A percentile compares a stretch with the other conserved stretches of the same genome.
These are phyloP conservation scores for Coecobrya sp. DNA, from an alignment of 2,888 invertebrate species.

Conservation along the genomic window DNA sequence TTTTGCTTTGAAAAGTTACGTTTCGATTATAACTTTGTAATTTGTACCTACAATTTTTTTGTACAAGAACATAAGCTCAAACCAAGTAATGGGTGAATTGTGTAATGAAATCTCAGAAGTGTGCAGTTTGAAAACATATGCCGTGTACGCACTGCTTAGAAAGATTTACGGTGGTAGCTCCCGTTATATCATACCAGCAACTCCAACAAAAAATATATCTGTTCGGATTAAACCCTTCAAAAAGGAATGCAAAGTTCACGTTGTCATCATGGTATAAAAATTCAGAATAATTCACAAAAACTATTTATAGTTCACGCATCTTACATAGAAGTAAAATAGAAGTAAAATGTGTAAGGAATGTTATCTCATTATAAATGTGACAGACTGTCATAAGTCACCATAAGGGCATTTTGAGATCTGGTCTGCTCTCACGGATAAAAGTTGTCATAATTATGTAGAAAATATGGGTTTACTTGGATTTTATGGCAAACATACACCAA, in stretches of 20 bases:
- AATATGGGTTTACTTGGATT: not conserved
- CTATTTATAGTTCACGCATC: not conserved
- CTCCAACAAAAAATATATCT: not conserved
- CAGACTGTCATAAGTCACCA: not conserved
- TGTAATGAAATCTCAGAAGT: conserved; percentile 69
- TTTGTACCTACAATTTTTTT: too few relatives aligned
- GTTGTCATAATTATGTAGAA: not conserved
- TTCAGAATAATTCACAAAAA: not conserved
- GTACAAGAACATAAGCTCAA: too few relatives aligned
- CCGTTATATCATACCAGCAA: not conserved
- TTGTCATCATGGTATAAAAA: conserved; percentile 74
- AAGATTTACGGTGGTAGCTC: conserved; percentile 54
- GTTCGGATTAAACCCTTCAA: conserved; percentile 72
- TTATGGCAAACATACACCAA: not conserved
- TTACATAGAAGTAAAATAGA: not conserved
- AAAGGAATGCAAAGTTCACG: conserved; percentile 58
- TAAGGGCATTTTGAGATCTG: not conserved
- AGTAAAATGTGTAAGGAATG: too few relatives aligned
- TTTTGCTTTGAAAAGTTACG: too few relatives aligned
- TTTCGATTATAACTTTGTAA: too few relatives aligned
- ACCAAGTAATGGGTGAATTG: conserved; percentile 41
- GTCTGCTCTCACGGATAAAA: not conserved
- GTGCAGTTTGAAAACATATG: conserved; percentile 76
- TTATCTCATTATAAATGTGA: too few relatives aligned
- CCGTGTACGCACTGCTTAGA: conserved; percentile 69